These are phyloP conservation scores for Ichneumoninae sp. DNA, from an alignment of 2,888 invertebrate species.

Conservation along the genomic window DNA sequence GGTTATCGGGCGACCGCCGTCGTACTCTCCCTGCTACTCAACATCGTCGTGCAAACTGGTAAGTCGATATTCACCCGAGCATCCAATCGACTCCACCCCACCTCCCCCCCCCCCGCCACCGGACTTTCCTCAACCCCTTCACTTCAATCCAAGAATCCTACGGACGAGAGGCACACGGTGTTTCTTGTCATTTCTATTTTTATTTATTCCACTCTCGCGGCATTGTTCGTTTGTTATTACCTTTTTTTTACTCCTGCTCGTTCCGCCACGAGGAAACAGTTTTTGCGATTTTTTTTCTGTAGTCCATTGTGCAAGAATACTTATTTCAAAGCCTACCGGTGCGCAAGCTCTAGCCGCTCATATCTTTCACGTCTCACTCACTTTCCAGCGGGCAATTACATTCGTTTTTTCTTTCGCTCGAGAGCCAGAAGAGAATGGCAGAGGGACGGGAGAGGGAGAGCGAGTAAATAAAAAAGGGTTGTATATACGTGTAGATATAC, in stretches of 20 bases:
- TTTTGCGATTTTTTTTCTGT: neutral
- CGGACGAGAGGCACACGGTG: neutral
- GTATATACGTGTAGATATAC: slow-evolving; percentile 1
- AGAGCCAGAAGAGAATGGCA: slow-evolving; percentile 12
- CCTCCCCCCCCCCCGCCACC: neutral
- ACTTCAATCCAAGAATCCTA: neutral
- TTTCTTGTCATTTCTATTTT: slow-evolving; percentile 23
- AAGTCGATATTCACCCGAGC: slow-evolving; percentile 71
- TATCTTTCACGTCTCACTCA: slow-evolving; percentile 14
- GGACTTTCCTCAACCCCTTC: neutral
- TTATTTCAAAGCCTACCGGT: slow-evolving; percentile 16
- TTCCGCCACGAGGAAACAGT: neutral
- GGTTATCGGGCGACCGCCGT: slow-evolving; percentile 79
- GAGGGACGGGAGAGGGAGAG: slow-evolving; percentile 5
- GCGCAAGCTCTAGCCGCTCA: slow-evolving; percentile 9
- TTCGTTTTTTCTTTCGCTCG: slow-evolving; percentile 1
- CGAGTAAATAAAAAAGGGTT: slow-evolving; percentile 20
- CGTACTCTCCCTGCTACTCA: slow-evolving; percentile 80
- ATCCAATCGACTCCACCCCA: slow-evolving; percentile 53
- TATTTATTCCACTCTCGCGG: slow-evolving; percentile 21
- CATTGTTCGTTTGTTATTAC: slow-evolving; percentile 21
- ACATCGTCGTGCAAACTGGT: slow-evolving; percentile 81
- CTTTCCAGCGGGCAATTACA: slow-evolving; percentile 39
- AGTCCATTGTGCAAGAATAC: slow-evolving; percentile 7
- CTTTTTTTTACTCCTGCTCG: neutral